phyloP scores from a whole-genome alignment of 2,888 invertebrate genomes.

The Sesamia inferens region DNA sequence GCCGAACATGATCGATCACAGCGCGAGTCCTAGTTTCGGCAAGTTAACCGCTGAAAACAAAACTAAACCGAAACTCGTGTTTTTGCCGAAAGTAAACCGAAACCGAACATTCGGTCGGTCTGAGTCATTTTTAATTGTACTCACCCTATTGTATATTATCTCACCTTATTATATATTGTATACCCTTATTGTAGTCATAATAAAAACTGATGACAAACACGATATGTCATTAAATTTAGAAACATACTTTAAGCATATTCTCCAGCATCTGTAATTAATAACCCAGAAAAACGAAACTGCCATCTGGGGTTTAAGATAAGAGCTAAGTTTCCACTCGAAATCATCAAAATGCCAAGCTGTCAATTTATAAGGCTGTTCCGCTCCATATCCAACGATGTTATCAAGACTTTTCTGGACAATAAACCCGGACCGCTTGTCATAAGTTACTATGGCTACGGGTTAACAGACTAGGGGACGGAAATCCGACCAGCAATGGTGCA shows the following conservation, averaged over 20 bases:
- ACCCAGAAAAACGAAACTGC: neutral
- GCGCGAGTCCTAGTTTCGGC: too few relatives aligned
- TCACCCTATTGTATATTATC: too few relatives aligned
- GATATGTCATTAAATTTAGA: neutral
- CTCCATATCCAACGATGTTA: conserved; percentile 32
- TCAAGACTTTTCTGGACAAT: conserved; percentile 49
- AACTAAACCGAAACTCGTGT: too few relatives aligned
- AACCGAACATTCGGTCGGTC: too few relatives aligned
- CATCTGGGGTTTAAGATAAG: conserved; percentile 20
- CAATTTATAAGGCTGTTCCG: conserved; percentile 39
- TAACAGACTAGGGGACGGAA: conserved; percentile 39
- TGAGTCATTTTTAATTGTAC: too few relatives aligned
- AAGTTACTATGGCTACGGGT: conserved; percentile 42
- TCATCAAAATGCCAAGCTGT: conserved; percentile 18
- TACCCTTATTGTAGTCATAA: conserved; percentile 1
- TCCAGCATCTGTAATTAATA: conserved; percentile 13
- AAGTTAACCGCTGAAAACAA: too few relatives aligned
- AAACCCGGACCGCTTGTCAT: conserved; percentile 45
- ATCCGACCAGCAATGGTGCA: conserved; percentile 46
- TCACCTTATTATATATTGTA: too few relatives aligned
- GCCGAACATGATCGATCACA: too few relatives aligned
- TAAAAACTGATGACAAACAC: neutral
- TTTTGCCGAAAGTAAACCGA: too few relatives aligned
- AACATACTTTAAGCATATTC: neutral
- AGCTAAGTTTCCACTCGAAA: conserved; percentile 29